These are phyloP conservation scores for Varanus komodoensis DNA, from an alignment of 2,113 vertebrate species.

Conservation along the genomic window DNA sequence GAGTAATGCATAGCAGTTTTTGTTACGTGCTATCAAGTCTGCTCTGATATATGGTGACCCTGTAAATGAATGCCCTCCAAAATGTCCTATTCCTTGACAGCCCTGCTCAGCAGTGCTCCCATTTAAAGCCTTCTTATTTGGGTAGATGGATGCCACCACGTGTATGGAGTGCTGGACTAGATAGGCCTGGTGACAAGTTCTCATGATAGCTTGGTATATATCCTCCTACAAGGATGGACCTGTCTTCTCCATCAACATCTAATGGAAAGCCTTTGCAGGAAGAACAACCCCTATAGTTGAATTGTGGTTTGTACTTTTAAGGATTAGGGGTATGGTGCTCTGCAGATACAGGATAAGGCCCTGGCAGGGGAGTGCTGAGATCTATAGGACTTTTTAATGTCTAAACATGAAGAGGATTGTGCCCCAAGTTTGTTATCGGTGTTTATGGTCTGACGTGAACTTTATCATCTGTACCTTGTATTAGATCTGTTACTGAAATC, in stretches of 20 bases:
- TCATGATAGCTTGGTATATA: neutral
- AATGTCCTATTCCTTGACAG: neutral
- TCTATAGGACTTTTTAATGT: too few relatives aligned
- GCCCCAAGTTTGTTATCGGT: neutral
- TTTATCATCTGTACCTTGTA: neutral
- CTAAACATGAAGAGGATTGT: too few relatives aligned
- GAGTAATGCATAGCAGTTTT: too few relatives aligned
- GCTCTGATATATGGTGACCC: too few relatives aligned
- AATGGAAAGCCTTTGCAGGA: neutral
- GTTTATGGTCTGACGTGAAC: neutral
- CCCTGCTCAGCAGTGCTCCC: neutral
- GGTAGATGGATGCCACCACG: too few relatives aligned
- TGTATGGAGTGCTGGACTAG: too few relatives aligned
- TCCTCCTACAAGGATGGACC: too few relatives aligned
- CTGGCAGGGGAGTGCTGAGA: too few relatives aligned
- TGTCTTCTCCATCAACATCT: neutral
- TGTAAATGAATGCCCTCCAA: neutral
- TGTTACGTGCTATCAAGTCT: too few relatives aligned
- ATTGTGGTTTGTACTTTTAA: neutral
- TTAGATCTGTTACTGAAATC: neutral
- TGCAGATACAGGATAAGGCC: too few relatives aligned
- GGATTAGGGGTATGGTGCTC: neutral
- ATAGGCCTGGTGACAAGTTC: too few relatives aligned
- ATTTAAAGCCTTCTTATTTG: neutral
- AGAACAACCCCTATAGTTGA: neutral